A percentile compares a stretch with the other conserved stretches of the same genome.
Conservation (phyloP, 1,140 invertebrate species). For the Drosophila equinoxialis region DNA sequence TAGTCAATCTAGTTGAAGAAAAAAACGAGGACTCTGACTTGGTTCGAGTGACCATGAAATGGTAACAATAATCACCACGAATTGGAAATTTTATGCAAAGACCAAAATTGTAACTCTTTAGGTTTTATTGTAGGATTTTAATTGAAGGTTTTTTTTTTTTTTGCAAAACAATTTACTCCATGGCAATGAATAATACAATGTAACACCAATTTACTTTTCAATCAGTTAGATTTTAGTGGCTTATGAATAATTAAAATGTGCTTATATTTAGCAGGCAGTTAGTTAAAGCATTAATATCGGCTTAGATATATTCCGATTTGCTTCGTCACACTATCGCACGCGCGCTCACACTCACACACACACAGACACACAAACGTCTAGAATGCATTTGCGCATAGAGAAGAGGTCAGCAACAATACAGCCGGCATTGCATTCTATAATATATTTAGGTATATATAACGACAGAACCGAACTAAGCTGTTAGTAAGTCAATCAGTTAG, state of each 20-base stretch:
- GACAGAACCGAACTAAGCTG: background rate
- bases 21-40: too few species aligned
- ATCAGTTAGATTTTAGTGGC: background rate
- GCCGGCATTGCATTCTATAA: constrained; percentile 34
- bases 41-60: too few species aligned
- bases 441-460: background rate
- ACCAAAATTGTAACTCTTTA: too few species aligned
- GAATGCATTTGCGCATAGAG: constrained; percentile 29
- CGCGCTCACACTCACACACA: background rate
- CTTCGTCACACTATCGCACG: too few species aligned
- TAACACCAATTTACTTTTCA: background rate
- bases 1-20: too few species aligned
- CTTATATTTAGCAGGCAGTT: background rate
- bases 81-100: too few species aligned
- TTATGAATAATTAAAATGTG: background rate
- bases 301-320: too few species aligned
- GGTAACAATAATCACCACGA: too few species aligned
- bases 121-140: too few species aligned
- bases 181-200: background rate
- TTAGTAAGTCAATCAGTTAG: constrained; percentile 1
- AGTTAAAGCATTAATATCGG: background rate
- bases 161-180: background rate
- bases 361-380: background rate
- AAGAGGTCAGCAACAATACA: constrained; percentile 61
- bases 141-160: too few species aligned